Percentiles rank a stretch among this genome's conserved stretches.
These are phyloP conservation scores for Sarcophaga carnaria DNA, from an alignment of 2,888 invertebrate genomes.

Conservation along the genomic window DNA sequence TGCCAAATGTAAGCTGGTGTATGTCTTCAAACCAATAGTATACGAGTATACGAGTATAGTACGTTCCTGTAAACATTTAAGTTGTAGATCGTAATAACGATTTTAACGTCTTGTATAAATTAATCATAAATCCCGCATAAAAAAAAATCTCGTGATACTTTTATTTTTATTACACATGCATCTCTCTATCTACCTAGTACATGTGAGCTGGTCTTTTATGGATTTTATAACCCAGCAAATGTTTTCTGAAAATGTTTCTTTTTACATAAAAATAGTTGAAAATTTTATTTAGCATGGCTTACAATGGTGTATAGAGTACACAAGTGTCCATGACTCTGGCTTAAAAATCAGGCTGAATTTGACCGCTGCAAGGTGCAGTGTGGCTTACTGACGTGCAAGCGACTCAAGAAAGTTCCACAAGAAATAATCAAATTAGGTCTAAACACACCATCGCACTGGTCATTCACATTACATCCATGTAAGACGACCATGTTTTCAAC, in stretches of 20 bases:
- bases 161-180: neutral
- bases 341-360: too few relatives aligned
- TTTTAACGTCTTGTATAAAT: constrained; percentile 67
- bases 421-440: too few relatives aligned
- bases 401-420: too few relatives aligned
- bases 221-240: neutral
- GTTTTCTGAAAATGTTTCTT: neutral
- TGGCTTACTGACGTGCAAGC: too few relatives aligned
- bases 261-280: too few relatives aligned
- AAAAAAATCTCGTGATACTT: constrained; percentile 3
- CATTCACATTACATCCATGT: too few relatives aligned
- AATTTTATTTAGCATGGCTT: too few relatives aligned
- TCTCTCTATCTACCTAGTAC: neutral
- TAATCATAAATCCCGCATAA: constrained; percentile 68
- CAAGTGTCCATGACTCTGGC: too few relatives aligned
- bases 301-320: too few relatives aligned
- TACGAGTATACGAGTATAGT: constrained; percentile 2
- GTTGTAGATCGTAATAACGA: constrained; percentile 41
- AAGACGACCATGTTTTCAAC: too few relatives aligned
- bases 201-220: neutral
- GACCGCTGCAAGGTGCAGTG: too few relatives aligned
- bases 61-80: neutral
- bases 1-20: constrained; percentile 10
- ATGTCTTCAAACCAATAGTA: neutral
- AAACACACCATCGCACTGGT: too few relatives aligned